phyloP scores from a whole-genome alignment of 2,797 vertebrate species.

The Loriculus beryllinus region DNA sequence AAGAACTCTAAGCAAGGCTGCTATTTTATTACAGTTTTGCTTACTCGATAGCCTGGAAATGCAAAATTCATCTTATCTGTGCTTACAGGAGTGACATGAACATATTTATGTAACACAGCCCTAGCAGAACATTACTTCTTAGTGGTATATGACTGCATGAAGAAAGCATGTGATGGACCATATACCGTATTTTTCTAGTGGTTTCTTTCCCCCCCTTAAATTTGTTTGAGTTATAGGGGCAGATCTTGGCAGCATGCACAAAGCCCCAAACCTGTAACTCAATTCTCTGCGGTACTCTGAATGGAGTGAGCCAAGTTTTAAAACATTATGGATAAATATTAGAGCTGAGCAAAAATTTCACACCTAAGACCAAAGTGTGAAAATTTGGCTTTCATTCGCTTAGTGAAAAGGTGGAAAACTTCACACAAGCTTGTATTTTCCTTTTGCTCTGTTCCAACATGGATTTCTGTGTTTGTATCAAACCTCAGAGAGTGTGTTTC shows the following conservation, averaged over 20 bases:
- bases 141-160: conserved; percentile 52
- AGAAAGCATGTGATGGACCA: conserved; percentile 51
- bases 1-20: not conserved
- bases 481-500: not conserved
- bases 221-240: conserved; percentile 55
- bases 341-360: conserved; percentile 53
- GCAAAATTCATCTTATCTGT: conserved; percentile 14
- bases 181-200: conserved; percentile 46
- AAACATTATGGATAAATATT: conserved; percentile 55
- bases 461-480: not conserved
- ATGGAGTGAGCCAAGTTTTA: conserved; percentile 29
- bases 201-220: not conserved
- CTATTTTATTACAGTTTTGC: not conserved
- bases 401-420: conserved; percentile 58
- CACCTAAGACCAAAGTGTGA: conserved; percentile 59
- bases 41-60: not conserved
- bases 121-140: conserved; percentile 33
- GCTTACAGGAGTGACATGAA: not conserved
- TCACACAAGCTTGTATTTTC: conserved; percentile 48
- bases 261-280: conserved; percentile 56
- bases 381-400: conserved; percentile 59
- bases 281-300: conserved; percentile 56
- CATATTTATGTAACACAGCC: not conserved
- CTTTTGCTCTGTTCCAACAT: conserved; percentile 15
- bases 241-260: conserved; percentile 53